A percentile compares a stretch with the other conserved stretches of the same genome.
Conservation (phyloP, 2,888 invertebrate genomes). For the Drosophila macrospina region DNA sequence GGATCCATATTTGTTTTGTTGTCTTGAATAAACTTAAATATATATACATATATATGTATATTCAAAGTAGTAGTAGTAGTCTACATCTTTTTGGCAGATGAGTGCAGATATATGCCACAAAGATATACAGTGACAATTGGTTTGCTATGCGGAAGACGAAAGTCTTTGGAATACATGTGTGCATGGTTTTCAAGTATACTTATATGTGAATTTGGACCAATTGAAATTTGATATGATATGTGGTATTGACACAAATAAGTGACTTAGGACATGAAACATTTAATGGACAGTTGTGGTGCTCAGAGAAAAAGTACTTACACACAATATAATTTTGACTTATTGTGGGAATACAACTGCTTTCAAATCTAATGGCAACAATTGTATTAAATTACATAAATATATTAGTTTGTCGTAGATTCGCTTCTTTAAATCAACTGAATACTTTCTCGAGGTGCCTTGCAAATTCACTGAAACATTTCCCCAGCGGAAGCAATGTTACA, state of each 20-base stretch:
- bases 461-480: too few relatives aligned
- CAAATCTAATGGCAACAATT: background rate
- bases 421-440: background rate
- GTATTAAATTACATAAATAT: conserved; percentile 19
- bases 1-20: conserved; percentile 29
- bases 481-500: too few relatives aligned
- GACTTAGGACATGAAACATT: conserved; percentile 17
- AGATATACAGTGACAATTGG: conserved; percentile 42
- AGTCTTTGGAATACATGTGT: conserved; percentile 14
- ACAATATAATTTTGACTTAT: conserved; percentile 1
- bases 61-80: conserved; percentile 25
- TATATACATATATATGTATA: conserved; percentile 3
- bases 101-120: conserved; percentile 28
- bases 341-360: background rate
- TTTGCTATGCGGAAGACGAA: conserved; percentile 65
- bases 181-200: conserved; percentile 22
- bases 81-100: conserved; percentile 40
- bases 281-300: background rate
- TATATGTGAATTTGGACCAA: conserved; percentile 36
- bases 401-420: too few relatives aligned
- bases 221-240: conserved; percentile 46
- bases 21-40: conserved; percentile 9
- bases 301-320: conserved; percentile 25
- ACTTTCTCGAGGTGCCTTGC: too few relatives aligned
- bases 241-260: conserved; percentile 28